Percentiles rank a stretch among this genome's conserved stretches.
phyloP scores from a whole-genome alignment of 2,888 invertebrate genomes.

The Catocala sponsa region DNA sequence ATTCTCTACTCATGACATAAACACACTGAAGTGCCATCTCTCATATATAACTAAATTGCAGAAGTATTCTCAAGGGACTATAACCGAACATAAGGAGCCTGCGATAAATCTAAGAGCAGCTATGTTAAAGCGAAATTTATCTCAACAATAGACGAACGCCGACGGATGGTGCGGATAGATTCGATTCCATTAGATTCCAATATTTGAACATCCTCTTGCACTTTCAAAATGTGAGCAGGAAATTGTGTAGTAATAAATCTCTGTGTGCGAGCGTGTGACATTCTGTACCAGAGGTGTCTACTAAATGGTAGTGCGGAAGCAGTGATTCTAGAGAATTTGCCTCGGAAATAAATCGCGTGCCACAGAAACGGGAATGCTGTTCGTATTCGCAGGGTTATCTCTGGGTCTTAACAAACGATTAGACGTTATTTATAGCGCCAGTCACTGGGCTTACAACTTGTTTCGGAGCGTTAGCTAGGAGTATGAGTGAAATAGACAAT shows the following conservation, averaged over 20 bases:
- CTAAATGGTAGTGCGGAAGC: conserved; percentile 42
- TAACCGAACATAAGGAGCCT: conserved; percentile 14
- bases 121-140: conserved; percentile 44
- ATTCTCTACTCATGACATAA: no score
- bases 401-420: conserved; percentile 36
- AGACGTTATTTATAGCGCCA: conserved; percentile 34
- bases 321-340: conserved; percentile 46
- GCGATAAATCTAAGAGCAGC: conserved; percentile 31
- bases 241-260: conserved; percentile 49
- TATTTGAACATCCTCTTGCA: conserved; percentile 54
- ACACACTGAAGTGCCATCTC: no score
- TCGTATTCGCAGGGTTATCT: conserved; percentile 27
- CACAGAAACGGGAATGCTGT: conserved; percentile 22
- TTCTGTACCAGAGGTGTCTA: conserved; percentile 35
- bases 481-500: conserved; percentile 1
- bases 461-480: conserved; percentile 9
- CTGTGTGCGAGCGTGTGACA: conserved; percentile 28
- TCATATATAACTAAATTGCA: not conserved
- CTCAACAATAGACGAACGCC: conserved; percentile 35
- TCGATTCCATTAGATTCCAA: conserved; percentile 55
- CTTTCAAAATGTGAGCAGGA: conserved; percentile 42
- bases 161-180: conserved; percentile 39
- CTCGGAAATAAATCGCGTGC: conserved; percentile 41
- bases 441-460: conserved; percentile 15
- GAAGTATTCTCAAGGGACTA: conserved; percentile 21